Evolutionary conservation across 2,888 invertebrate genomes (phyloP).

Genomic region (Hofmannophila pseudospretella): DNA sequence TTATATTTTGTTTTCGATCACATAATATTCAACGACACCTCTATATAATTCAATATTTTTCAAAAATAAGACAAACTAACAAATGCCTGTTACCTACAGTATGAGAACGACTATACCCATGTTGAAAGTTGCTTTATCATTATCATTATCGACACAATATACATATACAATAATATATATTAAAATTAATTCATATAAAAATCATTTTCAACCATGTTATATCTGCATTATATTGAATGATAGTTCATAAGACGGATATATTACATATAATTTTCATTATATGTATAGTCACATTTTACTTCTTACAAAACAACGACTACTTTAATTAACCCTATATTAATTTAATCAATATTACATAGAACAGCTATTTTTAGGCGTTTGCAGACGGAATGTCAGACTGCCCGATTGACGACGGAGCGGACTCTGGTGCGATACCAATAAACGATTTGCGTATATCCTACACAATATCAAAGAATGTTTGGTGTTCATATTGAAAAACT

Average conservation of each 20-base stretch:
- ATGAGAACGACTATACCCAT: constrained; percentile 41
- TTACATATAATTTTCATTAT: constrained; percentile 70
- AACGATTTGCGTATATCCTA: background rate
- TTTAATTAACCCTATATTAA: constrained; percentile 60
- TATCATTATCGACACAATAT: constrained; percentile 55
- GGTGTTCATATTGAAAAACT: no score
- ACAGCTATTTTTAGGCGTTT: constrained; percentile 62
- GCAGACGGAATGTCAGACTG: constrained; percentile 19
- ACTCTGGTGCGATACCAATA: constrained; percentile 14
- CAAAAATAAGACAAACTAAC: constrained; percentile 59
- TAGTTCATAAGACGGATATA: constrained; percentile 76
- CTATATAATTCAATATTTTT: constrained; percentile 56
- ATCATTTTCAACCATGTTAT: constrained; percentile 66
- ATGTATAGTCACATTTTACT: constrained; percentile 66
- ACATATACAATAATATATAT: constrained; percentile 56
- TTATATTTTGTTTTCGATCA: constrained; percentile 65
- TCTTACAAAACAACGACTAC: constrained; percentile 77
- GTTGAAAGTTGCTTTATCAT: constrained; percentile 36
- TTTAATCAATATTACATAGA: constrained; percentile 53
- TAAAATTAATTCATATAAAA: constrained; percentile 73
- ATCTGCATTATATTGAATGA: constrained; percentile 55
- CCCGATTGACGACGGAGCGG: constrained; percentile 21
- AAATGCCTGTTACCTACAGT: constrained; percentile 50
- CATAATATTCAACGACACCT: constrained; percentile 76
- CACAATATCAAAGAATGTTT: no score